Evolutionary conservation across 2,797 vertebrate species (phyloP), one percentile per base, ranked within the genome.

Genomic region (Trachops cirrhosus): DNA sequence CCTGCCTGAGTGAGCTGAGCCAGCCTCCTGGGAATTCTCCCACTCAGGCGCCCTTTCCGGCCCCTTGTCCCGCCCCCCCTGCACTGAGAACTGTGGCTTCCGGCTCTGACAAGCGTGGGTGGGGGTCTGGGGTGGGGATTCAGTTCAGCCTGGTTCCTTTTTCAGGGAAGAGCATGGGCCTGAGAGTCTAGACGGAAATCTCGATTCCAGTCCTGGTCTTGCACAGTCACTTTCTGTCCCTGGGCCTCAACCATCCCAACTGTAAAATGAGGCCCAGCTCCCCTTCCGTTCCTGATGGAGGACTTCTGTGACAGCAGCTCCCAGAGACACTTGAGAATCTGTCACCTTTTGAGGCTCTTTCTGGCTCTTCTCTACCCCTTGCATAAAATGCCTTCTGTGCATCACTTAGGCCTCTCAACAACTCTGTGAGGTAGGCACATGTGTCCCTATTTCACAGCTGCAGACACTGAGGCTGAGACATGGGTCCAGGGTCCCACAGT

Each of bases 11-110:
- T 29, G 96, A 97, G 87, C 70, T 68, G 84, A 94, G 90, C 85
- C 0, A 29, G 62, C 83, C 97, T 68, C 11, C 78, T 80, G 97
- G 92, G 97, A 95, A 64, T 85, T 94, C 96, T 97, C 95, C 92
- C 93, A 91, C 74, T 86, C 85, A 50, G 92, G 57, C 62, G 54
- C 83, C 91, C 73, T 93, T 96, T 95, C 96, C 84, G 74, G 92
- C 29, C n/a, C 71, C 54, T 34, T 48, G 52, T 39, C 52, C 29
- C 14, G n/a, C 52, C 50, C 57, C 57, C 34, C 0, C 50, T n/a
- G 59, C 34, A 41, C 11, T 15, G 78, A 77, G 89, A 67, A 37
- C 93, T 9, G 7, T 4, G 9, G 95, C 75, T 97, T 97, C 96
- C 86, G 67, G 95, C 74, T 82, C 50, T 77, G 79, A 68, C n/a